A percentile compares a stretch with the other conserved stretches of the same genome.
Evolutionary conservation across 1,140 invertebrate genomes (phyloP).

Genomic region (Eupristina koningsbergeri): DNA sequence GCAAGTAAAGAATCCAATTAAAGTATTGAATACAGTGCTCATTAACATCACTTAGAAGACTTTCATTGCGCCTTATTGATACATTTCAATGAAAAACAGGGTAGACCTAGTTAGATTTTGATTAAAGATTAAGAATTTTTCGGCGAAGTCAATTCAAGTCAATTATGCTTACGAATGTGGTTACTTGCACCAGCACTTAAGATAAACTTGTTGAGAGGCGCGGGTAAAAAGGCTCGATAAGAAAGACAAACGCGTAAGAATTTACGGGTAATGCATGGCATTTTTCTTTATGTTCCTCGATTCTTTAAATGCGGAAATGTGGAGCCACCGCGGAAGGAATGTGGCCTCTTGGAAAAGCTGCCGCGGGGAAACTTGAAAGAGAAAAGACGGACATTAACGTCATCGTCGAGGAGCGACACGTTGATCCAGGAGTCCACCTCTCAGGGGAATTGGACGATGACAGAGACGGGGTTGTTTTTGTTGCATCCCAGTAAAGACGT

Average conservation of each 20-base stretch:
- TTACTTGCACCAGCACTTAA: neutral
- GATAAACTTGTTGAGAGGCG: neutral
- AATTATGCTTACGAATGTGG: neutral
- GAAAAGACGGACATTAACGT: conserved; percentile 3
- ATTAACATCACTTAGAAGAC: too few relatives aligned
- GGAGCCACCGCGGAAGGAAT: neutral
- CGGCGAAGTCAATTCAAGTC: neutral
- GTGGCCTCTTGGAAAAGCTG: neutral
- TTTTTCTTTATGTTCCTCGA: neutral
- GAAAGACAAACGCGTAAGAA: neutral
- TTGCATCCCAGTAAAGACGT: neutral
- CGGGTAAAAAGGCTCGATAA: neutral
- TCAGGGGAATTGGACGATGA: conserved; percentile 46
- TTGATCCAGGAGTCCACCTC: conserved; percentile 46
- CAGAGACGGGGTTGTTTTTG: neutral
- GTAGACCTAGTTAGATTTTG: too few relatives aligned
- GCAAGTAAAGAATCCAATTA: too few relatives aligned
- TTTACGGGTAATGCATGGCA: neutral
- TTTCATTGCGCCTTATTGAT: too few relatives aligned
- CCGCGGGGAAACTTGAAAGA: neutral
- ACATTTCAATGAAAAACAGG: too few relatives aligned
- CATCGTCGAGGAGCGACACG: conserved; percentile 28
- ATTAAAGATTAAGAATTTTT: too few relatives aligned
- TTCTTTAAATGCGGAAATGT: neutral
- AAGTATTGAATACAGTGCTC: too few relatives aligned